These are phyloP conservation scores for Chaenogobius annularis DNA, from an alignment of 2,113 vertebrate species.

Conservation along the genomic window DNA sequence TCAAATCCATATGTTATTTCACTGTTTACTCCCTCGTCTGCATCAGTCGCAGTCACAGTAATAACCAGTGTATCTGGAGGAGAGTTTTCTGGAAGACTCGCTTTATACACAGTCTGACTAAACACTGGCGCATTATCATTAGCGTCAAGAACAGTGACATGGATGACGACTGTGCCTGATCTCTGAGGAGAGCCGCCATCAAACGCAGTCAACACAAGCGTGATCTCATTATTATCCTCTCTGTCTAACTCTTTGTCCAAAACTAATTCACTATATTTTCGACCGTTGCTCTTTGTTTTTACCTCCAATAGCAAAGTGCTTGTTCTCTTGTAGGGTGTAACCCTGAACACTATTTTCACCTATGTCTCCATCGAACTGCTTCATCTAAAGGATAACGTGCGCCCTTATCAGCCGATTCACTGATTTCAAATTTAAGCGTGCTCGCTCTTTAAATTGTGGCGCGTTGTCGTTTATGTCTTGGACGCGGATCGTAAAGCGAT, in stretches of 20 bases:
- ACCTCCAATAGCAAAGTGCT: constrained; percentile 59
- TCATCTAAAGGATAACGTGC: constrained; percentile 58
- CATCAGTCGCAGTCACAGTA: constrained; percentile 45
- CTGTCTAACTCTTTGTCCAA: constrained; percentile 38
- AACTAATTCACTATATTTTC: constrained; percentile 53
- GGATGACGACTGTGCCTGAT: constrained; percentile 59
- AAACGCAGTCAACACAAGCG: constrained; percentile 44
- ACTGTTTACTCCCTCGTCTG: constrained; percentile 4
- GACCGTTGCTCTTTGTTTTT: constrained; percentile 40
- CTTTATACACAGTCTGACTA: constrained; percentile 52
- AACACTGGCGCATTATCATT: constrained; percentile 73
- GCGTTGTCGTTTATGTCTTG: constrained; percentile 77
- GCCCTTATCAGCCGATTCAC: constrained; percentile 59
- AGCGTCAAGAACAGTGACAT: constrained; percentile 65
- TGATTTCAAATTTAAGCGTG: constrained; percentile 49
- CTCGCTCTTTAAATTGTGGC: constrained; percentile 5
- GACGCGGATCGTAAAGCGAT: constrained; percentile 57
- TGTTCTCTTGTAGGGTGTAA: constrained; percentile 60
- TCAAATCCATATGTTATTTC: constrained; percentile 39
- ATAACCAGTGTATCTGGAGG: constrained; percentile 42
- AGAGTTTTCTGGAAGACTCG: constrained; percentile 57
- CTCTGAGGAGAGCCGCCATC: constrained; percentile 67
- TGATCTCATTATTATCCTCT: constrained; percentile 27
- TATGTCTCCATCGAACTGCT: constrained; percentile 69
- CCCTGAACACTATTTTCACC: constrained; percentile 65